Percentiles rank a stretch among this genome's conserved stretches.
Conservation (phyloP, 2,888 invertebrate species). For the Troglohyphantes excavatus region DNA sequence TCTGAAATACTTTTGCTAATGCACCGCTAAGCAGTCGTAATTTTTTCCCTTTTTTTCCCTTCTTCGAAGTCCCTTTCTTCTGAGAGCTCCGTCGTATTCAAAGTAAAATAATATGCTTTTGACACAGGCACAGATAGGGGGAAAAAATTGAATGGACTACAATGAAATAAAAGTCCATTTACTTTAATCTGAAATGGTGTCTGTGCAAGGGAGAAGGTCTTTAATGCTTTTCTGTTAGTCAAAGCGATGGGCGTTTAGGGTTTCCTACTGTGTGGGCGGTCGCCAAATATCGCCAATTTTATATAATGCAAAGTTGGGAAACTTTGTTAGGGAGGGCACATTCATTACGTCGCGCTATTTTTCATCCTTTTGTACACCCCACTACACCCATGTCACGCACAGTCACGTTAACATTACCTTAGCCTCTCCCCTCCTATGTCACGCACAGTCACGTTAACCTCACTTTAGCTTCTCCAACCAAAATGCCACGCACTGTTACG, state of each 20-base stretch:
- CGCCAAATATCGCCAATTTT: conserved; percentile 6
- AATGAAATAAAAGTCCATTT: conserved; percentile 77
- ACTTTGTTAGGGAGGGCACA: no score
- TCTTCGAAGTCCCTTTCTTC: not conserved
- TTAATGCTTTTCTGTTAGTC: conserved; percentile 74
- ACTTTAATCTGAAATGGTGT: conserved; percentile 69
- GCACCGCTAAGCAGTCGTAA: conserved; percentile 74
- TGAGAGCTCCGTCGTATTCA: not conserved
- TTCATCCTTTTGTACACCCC: no score
- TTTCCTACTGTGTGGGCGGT: not conserved
- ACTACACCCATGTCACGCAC: no score
- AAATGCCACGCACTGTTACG: no score
- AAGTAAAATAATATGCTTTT: conserved; percentile 72
- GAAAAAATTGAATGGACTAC: conserved; percentile 20
- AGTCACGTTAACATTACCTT: no score
- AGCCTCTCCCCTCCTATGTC: no score
- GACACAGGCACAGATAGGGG: conserved; percentile 7
- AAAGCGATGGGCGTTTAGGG: conserved; percentile 40
- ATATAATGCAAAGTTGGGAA: not conserved
- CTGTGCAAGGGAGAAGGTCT: conserved; percentile 37
- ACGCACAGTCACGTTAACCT: no score
- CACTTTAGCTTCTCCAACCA: no score
- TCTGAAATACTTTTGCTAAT: conserved; percentile 74
- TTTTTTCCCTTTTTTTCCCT: no score
- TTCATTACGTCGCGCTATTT: no score